Percentiles rank a stretch among this genome's conserved stretches.
Evolutionary conservation across 92 coral and sea anemone genomes (phyloP).

Genomic region (Paramuricea clavata): DNA sequence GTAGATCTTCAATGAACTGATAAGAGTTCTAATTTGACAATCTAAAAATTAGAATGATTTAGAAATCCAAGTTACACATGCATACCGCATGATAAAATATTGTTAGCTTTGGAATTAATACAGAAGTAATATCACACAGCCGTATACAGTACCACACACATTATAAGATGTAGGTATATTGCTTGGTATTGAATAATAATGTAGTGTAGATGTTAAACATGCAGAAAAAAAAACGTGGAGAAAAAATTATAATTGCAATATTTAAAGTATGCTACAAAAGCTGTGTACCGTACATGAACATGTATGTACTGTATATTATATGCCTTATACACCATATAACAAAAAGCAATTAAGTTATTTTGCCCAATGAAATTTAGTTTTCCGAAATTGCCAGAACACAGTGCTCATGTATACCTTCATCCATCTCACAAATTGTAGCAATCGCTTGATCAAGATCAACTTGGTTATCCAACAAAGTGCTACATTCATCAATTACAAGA

Average conservation of each 20-base stretch:
- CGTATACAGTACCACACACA: no score
- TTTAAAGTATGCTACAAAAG: no score
- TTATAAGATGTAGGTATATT: no score
- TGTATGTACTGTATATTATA: not conserved
- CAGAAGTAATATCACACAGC: no score
- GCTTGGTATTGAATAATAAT: no score
- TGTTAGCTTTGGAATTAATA: no score
- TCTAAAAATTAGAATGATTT: not conserved
- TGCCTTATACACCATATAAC: no score
- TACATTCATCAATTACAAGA: not conserved
- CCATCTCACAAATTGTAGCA: not conserved
- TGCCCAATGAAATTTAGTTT: no score
- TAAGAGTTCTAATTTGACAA: not conserved
- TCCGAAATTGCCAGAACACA: no score
- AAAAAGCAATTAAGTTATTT: no score
- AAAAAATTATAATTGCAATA: not conserved
- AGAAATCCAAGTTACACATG: not conserved
- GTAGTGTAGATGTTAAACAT: no score
- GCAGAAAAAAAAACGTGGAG: not conserved
- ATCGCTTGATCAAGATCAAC: not conserved
- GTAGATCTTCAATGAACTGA: conserved; percentile 19
- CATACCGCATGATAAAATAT: not conserved
- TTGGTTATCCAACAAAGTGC: not conserved
- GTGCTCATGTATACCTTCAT: no score
- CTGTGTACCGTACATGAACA: not conserved